Evolutionary conservation across 2,797 vertebrate species (phyloP).

Genomic region (Natrix natrix): DNA sequence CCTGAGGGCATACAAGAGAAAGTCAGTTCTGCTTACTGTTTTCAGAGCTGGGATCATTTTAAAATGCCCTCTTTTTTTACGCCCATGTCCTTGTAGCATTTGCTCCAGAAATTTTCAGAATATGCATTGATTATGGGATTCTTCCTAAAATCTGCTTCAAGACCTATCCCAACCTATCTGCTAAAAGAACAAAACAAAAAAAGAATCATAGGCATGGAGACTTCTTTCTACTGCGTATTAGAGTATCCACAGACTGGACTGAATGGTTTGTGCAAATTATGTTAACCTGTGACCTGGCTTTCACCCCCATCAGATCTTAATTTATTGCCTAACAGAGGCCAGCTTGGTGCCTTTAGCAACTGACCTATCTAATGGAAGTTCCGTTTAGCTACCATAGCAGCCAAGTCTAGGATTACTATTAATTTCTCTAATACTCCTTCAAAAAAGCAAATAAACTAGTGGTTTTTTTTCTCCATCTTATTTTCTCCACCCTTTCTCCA

Average conservation of each 20-base stretch:
- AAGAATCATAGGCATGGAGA: background rate
- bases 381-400: background rate
- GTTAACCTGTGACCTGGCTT: background rate
- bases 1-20: background rate
- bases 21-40: conserved; percentile 17
- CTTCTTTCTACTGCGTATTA: background rate
- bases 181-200: background rate
- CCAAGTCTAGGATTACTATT: background rate
- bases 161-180: background rate
- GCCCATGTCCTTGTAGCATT: background rate
- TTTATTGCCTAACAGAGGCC: background rate
- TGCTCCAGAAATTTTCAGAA: background rate
- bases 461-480: background rate
- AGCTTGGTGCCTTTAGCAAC: background rate
- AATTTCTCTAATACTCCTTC: background rate
- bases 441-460: background rate
- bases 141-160: background rate
- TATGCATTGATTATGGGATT: background rate
- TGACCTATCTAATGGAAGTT: background rate
- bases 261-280: background rate
- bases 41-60: background rate
- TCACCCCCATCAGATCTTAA: background rate
- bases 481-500: too few relatives aligned
- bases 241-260: background rate
- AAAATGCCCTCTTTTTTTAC: background rate